A percentile compares a stretch with the other conserved stretches of the same genome.
These are phyloP conservation scores for Macroramphosus scolopax DNA, from an alignment of 2,797 vertebrate genomes.

Conservation along the genomic window DNA sequence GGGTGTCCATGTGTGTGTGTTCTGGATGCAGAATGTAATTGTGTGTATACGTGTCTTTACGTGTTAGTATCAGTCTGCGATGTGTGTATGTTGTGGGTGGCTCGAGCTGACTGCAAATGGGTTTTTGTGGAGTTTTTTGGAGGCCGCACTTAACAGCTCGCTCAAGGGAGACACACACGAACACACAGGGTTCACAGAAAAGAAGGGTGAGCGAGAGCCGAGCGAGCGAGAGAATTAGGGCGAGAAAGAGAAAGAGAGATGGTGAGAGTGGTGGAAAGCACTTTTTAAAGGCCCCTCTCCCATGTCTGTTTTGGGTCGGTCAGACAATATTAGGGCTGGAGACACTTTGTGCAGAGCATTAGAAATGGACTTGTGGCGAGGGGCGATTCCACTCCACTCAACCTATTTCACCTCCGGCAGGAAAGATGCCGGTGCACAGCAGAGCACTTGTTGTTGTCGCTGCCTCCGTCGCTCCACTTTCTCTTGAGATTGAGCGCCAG, in stretches of 20 bases:
- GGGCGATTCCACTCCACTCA: slow-evolving; percentile 49
- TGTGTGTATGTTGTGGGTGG: slow-evolving; percentile 52
- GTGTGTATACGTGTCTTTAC: slow-evolving; percentile 53
- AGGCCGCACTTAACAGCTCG: slow-evolving; percentile 77
- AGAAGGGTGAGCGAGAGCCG: slow-evolving; percentile 51
- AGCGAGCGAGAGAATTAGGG: slow-evolving; percentile 71
- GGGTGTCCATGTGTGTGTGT: slow-evolving; percentile 24
- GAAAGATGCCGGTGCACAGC: background rate
- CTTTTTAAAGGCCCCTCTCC: slow-evolving; percentile 62
- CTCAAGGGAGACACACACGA: slow-evolving; percentile 70
- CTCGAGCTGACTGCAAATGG: slow-evolving; percentile 73
- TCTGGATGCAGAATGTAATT: slow-evolving; percentile 24
- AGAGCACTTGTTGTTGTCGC: slow-evolving; percentile 44
- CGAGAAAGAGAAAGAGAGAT: slow-evolving; percentile 51
- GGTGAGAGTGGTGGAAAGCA: slow-evolving; percentile 63
- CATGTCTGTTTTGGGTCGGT: slow-evolving; percentile 59
- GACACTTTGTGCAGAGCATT: slow-evolving; percentile 57
- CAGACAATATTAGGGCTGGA: slow-evolving; percentile 47
- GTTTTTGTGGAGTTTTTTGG: slow-evolving; percentile 77
- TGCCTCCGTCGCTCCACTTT: slow-evolving; percentile 31
- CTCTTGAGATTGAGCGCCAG: too few species aligned
- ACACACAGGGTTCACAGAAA: slow-evolving; percentile 52
- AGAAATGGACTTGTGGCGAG: slow-evolving; percentile 60
- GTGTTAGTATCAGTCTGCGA: slow-evolving; percentile 63
- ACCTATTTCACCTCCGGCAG: slow-evolving; percentile 34